phyloP scores from a whole-genome alignment of 1,140 invertebrate species.

The Diabrotica virgifera region DNA sequence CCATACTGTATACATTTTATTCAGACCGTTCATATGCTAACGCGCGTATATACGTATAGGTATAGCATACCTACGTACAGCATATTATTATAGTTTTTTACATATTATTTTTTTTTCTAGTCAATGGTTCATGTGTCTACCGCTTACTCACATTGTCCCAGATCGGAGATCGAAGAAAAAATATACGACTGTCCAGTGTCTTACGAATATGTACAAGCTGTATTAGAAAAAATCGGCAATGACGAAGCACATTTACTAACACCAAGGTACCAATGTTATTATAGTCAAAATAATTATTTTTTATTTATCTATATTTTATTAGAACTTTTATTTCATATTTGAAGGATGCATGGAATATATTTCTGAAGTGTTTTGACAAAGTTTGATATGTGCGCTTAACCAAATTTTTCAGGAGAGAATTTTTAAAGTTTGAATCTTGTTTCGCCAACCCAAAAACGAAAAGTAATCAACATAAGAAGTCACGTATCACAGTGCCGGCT shows the following conservation, averaged over 20 bases:
- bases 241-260: conserved; percentile 52
- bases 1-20: no score
- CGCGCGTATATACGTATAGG: no score
- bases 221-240: conserved; percentile 56
- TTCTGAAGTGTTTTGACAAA: no score
- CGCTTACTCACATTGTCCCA: conserved; percentile 65
- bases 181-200: conserved; percentile 68
- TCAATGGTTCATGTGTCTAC: conserved; percentile 55
- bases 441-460: no score
- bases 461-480: no score
- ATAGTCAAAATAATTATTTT: not conserved
- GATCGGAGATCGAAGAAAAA: conserved; percentile 56
- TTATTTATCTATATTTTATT: not conserved
- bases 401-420: no score
- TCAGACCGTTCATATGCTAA: no score
- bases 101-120: conserved; percentile 27
- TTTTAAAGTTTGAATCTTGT: no score
- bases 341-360: not conserved
- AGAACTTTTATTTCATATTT: not conserved
- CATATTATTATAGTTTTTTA: not conserved
- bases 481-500: no score
- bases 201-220: conserved; percentile 58
- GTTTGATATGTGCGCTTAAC: no score
- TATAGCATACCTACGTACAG: no score
- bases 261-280: conserved; percentile 49